These are phyloP conservation scores for Lacerta viridis DNA, from an alignment of 2,797 vertebrate genomes.

Conservation along the genomic window DNA sequence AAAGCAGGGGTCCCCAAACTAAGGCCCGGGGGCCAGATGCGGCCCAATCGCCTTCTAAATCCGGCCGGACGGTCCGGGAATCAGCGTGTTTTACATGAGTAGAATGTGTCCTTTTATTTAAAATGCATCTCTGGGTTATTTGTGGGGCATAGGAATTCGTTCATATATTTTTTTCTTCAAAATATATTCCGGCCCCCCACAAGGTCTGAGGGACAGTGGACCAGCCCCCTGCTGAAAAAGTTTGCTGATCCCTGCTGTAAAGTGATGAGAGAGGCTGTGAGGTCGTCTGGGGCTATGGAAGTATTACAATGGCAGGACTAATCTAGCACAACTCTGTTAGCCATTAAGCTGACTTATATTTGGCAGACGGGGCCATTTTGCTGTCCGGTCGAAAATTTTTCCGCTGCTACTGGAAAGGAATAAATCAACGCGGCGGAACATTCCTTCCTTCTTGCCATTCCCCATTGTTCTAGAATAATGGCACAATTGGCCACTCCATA, in stretches of 20 bases:
- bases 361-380: conserved; percentile 77
- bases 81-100: too few species aligned
- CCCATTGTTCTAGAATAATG: conserved; percentile 83
- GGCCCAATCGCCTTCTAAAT: too few species aligned
- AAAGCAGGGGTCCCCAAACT: too few species aligned
- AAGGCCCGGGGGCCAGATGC: too few species aligned
- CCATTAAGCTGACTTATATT: conserved; percentile 78
- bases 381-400: conserved; percentile 80
- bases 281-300: conserved; percentile 30
- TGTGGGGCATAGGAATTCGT: too few species aligned
- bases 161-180: too few species aligned
- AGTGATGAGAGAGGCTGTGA: conserved; percentile 21
- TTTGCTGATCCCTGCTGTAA: neutral
- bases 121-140: too few species aligned
- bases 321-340: conserved; percentile 68
- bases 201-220: too few species aligned
- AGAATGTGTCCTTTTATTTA: too few species aligned
- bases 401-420: conserved; percentile 79
- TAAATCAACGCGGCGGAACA: conserved; percentile 80
- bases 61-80: too few species aligned
- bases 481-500: conserved; percentile 81
- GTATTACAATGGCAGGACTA: conserved; percentile 49
- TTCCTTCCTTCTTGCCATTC: conserved; percentile 70
- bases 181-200: too few species aligned
- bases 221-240: too few species aligned